These are phyloP conservation scores for Tuberolachnus salignus DNA, from an alignment of 2,888 invertebrate genomes.

Conservation along the genomic window DNA sequence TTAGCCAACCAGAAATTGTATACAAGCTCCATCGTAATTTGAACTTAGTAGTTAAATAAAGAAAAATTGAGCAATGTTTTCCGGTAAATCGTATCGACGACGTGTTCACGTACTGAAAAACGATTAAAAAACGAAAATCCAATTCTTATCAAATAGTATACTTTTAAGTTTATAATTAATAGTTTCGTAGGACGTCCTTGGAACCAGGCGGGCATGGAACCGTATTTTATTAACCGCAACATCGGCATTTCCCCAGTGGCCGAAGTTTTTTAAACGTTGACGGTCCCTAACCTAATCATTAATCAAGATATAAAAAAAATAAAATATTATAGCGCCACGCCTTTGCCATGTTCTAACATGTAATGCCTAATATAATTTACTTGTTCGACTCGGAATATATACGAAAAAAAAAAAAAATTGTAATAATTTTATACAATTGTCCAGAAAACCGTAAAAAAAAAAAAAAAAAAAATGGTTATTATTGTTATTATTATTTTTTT, in stretches of 20 bases:
- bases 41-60: no score
- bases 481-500: no score
- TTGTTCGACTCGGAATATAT: not conserved
- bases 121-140: no score
- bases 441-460: not conserved
- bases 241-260: conserved; percentile 16
- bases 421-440: not conserved
- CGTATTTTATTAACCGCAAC: conserved; percentile 8
- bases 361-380: conserved; percentile 33
- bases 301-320: conserved; percentile 12
- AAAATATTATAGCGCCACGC: conserved; percentile 22
- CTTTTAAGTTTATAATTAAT: not conserved
- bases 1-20: no score
- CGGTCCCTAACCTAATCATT: conserved; percentile 29
- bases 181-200: not conserved
- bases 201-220: not conserved
- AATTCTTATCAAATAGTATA: no score
- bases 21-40: no score
- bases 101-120: no score
- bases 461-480: not conserved
- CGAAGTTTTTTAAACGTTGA: conserved; percentile 27
- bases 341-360: conserved; percentile 23
- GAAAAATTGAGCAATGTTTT: no score
- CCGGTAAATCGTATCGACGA: no score
- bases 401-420: not conserved